Percentiles rank a stretch among this genome's conserved stretches.
These are phyloP conservation scores for Caerostris darwini DNA, from an alignment of 1,140 invertebrate genomes.

Conservation along the genomic window DNA sequence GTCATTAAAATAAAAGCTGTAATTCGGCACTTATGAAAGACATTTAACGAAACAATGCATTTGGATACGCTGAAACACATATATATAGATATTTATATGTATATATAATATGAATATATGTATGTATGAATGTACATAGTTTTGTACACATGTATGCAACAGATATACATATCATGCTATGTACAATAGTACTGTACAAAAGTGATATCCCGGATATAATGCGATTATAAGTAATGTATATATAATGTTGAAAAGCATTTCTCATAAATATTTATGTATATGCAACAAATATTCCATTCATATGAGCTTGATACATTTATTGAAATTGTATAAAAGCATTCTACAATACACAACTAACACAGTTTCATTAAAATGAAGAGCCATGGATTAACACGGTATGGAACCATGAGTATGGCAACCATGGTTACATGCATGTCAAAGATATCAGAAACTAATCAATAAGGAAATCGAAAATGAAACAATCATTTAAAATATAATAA, in stretches of 20 bases:
- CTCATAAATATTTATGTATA: constrained; percentile 25
- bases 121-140: constrained; percentile 43
- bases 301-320: background rate
- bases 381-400: no score
- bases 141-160: constrained; percentile 69
- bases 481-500: no score
- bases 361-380: no score
- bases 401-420: no score
- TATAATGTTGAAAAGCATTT: constrained; percentile 15
- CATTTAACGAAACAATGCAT: constrained; percentile 61
- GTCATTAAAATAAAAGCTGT: background rate
- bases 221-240: constrained; percentile 28
- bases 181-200: constrained; percentile 73
- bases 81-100: background rate
- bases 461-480: no score
- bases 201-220: constrained; percentile 30
- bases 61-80: constrained; percentile 53
- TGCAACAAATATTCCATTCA: constrained; percentile 32
- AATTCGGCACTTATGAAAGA: constrained; percentile 74
- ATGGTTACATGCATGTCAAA: no score
- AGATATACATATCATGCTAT: constrained; percentile 76
- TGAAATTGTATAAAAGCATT: background rate
- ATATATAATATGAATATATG: constrained; percentile 50
- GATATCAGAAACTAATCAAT: no score
- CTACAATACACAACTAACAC: no score